Base-by-base conservation (phyloP, 2,888 invertebrate genomes). In the Phrixothrix hirtus region DNA sequence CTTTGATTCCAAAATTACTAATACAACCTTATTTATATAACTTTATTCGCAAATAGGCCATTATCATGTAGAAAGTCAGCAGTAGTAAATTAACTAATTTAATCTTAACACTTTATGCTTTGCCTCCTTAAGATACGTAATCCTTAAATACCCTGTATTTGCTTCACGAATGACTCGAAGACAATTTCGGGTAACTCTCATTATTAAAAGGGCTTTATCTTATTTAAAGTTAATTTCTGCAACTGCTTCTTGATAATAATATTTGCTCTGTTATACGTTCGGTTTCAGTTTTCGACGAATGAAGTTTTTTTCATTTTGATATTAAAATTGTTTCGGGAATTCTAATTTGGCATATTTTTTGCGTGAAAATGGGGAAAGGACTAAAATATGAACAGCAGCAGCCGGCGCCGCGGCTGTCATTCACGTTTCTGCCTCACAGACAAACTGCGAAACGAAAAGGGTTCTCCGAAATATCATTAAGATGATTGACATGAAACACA, bases 401-500 rank as follows among this genome's bases (percentile, higher is more conserved):
- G 58, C 53, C 59, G 62, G 63, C 60, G 62, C 58, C 59, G 62
- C 45, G 55, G 55, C 34, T 41, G 60, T 61, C 64, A 59, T 58
- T 62, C 63, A 61, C 64, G 64, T 61, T 46, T 57, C 59, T 56
- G 64, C 55, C 64, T 65, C 26, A 26, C 66, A 64, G 68, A 64
- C 66, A 62, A 65, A 65, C 69, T 63, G 66, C 63, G 59, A 65
- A 68, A 67, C 65, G 68, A 67, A 68, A 69, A 69, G 68, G 70
- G 70, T 69, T 69, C 67, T 62, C 55, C 65, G 68, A 72, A 73
- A 70, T 71, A 73, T 73, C 74, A 73, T 75, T 73, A 74, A 67
- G 71, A 72, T 75, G 73, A 75, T 71, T 75, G 73, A 74, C 74
- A 72, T 59, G 69, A 66, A 72, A 72, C 73, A 72, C 72, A 73